phyloP scores from a whole-genome alignment of 2,888 invertebrate species.

The Aleiodes testaceus region DNA sequence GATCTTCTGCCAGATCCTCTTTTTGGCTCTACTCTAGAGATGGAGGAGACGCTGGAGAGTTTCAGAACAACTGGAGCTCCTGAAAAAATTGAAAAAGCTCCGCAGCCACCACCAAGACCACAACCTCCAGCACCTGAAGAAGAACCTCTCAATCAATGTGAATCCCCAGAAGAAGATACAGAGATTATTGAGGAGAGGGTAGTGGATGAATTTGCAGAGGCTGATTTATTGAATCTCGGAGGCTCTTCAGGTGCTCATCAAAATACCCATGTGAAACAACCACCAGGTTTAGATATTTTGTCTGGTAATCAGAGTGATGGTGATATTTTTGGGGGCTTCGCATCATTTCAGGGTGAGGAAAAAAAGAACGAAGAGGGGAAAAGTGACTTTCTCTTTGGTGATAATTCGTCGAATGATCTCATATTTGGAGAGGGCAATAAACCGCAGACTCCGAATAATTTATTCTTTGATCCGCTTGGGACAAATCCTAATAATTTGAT shows the following conservation, averaged over 20 bases:
- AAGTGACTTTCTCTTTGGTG: background rate
- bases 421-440: slow-evolving; percentile 56
- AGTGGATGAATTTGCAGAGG: slow-evolving; percentile 60
- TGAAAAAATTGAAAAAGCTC: slow-evolving; percentile 1
- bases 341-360: slow-evolving; percentile 58
- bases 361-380: slow-evolving; percentile 41
- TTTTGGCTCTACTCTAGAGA: slow-evolving; percentile 85
- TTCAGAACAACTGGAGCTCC: slow-evolving; percentile 72
- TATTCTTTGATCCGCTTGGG: slow-evolving; percentile 63
- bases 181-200: slow-evolving; percentile 18
- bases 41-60: slow-evolving; percentile 88
- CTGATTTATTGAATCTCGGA: slow-evolving; percentile 70
- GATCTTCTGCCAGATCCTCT: slow-evolving; percentile 77
- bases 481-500: slow-evolving; percentile 74
- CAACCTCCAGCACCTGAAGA: slow-evolving; percentile 23
- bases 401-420: slow-evolving; percentile 54
- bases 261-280: slow-evolving; percentile 44
- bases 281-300: slow-evolving; percentile 66
- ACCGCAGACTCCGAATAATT: slow-evolving; percentile 16
- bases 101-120: background rate
- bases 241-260: slow-evolving; percentile 46
- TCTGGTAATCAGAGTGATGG: slow-evolving; percentile 60
- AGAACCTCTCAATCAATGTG: slow-evolving; percentile 34
- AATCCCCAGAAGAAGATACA: slow-evolving; percentile 29
- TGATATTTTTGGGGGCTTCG: slow-evolving; percentile 67